Percentiles rank a stretch among this genome's conserved stretches.
phyloP scores from a whole-genome alignment of 1,140 invertebrate genomes.

The Rhagoletis zephyria region DNA sequence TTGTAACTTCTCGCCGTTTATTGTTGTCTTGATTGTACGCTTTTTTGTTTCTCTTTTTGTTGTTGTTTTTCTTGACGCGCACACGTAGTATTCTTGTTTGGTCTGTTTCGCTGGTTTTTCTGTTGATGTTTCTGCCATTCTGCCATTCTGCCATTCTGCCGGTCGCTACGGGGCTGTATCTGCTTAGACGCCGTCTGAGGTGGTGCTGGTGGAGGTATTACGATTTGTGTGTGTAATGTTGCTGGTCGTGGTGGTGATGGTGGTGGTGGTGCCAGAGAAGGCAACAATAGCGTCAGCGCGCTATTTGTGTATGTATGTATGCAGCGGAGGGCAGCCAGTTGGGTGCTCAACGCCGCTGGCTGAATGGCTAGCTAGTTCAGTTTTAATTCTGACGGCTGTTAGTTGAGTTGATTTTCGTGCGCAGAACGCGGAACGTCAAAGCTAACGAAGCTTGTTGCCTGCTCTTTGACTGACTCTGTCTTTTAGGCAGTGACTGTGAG shows the following conservation, averaged over 20 bases:
- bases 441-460: slow-evolving; percentile 50
- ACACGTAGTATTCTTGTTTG: slow-evolving; percentile 40
- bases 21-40: slow-evolving; percentile 19
- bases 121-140: slow-evolving; percentile 49
- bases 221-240: background rate
- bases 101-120: slow-evolving; percentile 17
- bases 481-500: slow-evolving; percentile 1
- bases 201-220: background rate
- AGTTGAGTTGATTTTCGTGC: slow-evolving; percentile 61
- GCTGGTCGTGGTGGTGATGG: too few relatives aligned
- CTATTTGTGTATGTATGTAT: background rate
- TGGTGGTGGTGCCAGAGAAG: slow-evolving; percentile 1
- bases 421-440: slow-evolving; percentile 56
- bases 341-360: slow-evolving; percentile 8
- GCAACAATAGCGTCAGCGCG: slow-evolving; percentile 25
- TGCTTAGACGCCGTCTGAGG: slow-evolving; percentile 21
- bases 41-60: background rate
- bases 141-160: too few relatives aligned
- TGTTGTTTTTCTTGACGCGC: background rate
- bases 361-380: slow-evolving; percentile 59
- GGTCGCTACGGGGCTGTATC: background rate
- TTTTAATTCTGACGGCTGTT: slow-evolving; percentile 69
- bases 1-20: slow-evolving; percentile 26
- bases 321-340: background rate
- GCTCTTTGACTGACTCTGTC: slow-evolving; percentile 44